phyloP scores from a whole-genome alignment of 2,888 invertebrate species.

The Drosophila differens region DNA sequence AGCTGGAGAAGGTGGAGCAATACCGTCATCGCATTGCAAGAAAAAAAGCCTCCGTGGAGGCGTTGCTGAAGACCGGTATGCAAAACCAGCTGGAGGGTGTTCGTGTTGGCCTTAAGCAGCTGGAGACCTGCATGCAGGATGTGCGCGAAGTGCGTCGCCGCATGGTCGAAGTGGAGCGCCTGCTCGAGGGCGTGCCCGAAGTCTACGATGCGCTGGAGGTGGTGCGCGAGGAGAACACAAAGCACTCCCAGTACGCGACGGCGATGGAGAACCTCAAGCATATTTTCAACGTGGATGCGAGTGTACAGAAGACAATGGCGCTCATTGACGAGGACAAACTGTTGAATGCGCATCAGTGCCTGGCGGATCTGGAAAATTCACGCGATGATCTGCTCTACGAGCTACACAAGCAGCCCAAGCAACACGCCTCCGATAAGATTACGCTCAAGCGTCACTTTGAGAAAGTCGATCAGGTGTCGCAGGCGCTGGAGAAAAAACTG shows the following conservation, averaged over 20 bases:
- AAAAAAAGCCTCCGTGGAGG: conserved; percentile 85
- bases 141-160: conserved; percentile 91
- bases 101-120: conserved; percentile 94
- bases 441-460: conserved; percentile 98
- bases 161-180: conserved; percentile 91
- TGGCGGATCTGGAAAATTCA: conserved; percentile 98
- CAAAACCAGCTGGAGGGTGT: conserved; percentile 99
- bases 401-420: conserved; percentile 96
- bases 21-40: conserved; percentile 84
- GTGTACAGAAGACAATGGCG: conserved; percentile 96
- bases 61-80: conserved; percentile 95
- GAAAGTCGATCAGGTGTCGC: conserved; percentile 96
- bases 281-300: conserved; percentile 98
- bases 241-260: conserved; percentile 98
- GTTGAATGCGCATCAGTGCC: conserved; percentile 96
- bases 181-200: conserved; percentile 91
- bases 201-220: conserved; percentile 92
- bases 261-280: conserved; percentile 99
- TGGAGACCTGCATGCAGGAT: conserved; percentile 94
- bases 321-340: conserved; percentile 98
- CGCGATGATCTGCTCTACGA: conserved; percentile 98
- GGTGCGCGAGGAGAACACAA: conserved; percentile 96
- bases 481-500: conserved; percentile 95
- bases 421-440: conserved; percentile 93
- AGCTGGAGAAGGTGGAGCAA: conserved; percentile 93